Base-by-base conservation (phyloP, 2,888 invertebrate species). In the Ormyrus labotus region DNA sequence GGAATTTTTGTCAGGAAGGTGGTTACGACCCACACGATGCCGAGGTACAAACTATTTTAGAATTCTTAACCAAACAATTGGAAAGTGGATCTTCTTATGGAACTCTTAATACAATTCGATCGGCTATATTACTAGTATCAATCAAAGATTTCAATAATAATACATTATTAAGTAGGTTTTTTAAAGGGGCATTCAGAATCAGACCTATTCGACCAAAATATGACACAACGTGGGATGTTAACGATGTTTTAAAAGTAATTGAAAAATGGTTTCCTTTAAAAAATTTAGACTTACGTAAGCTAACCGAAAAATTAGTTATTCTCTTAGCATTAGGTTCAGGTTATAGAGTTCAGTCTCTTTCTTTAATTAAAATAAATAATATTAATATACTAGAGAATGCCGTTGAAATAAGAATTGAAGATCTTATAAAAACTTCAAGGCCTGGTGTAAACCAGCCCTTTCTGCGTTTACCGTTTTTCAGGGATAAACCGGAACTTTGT, bases 171-270 rank as follows among this genome's bases (percentile, higher is more conserved):
- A 58, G 70, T 8, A 60, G 83, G 4, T 83, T 83, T 55, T 81
- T 84, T 34, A 84, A 82, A 53, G 81, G 82, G 0, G 60, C 83
- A 5, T 80, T 61, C 64, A 76, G 34, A 7, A 11, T 78, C 2
- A 71, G 82, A 45, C 84, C 83, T 3, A 2, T 79, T 7, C 68
- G 9, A 9, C 80, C 83, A 0, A 82, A 76, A 48, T 84, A 84
- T 53, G 60, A 79, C 9, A 57, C 51, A 8, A 82, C 70, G 1
- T 83, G 83, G 83, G 83, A 84, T 57, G 69, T 81, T 0, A 53
- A 71, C 9, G 51, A 55, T 3, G 80, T 83, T 9, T 74, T 83
- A 19, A 64, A 70, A 10, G 53, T 51, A 3, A 57, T 82, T 19
- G 50, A 75, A 61, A 70, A 47, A 70, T 10, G 19, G 48, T 34